These are phyloP conservation scores for Diprion similis DNA, from an alignment of 1,140 invertebrate species.

Conservation along the genomic window DNA sequence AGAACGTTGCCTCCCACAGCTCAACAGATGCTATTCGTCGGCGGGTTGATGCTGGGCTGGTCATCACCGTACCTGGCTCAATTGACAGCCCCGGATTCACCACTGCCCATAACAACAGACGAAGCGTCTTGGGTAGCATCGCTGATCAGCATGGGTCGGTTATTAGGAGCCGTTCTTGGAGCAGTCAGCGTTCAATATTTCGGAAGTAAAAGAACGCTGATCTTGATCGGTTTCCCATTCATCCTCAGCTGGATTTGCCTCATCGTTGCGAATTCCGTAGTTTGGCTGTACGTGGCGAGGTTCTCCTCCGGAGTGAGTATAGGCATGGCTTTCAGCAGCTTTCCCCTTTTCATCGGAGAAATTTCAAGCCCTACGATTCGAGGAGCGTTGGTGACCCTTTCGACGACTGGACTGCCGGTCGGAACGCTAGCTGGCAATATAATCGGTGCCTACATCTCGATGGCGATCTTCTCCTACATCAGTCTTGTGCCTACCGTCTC, in stretches of 20 bases:
- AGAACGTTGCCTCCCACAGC: background rate
- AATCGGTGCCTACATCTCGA: slow-evolving; percentile 69
- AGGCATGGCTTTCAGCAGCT: slow-evolving; percentile 69
- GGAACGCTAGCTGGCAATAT: slow-evolving; percentile 75
- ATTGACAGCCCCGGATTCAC: slow-evolving; percentile 53
- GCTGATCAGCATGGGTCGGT: slow-evolving; percentile 54
- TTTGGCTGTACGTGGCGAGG: slow-evolving; percentile 62
- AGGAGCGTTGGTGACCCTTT: slow-evolving; percentile 70
- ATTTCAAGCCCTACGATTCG: slow-evolving; percentile 69
- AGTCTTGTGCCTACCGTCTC: slow-evolving; percentile 64
- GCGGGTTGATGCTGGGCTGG: slow-evolving; percentile 42
- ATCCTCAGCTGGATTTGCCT: slow-evolving; percentile 70
- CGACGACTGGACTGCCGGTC: slow-evolving; percentile 52
- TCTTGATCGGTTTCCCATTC: slow-evolving; percentile 67
- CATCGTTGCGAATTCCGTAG: slow-evolving; percentile 59
- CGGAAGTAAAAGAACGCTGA: slow-evolving; percentile 16
- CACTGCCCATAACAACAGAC: slow-evolving; percentile 61
- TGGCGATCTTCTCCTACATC: slow-evolving; percentile 65
- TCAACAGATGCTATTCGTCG: background rate
- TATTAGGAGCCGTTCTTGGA: background rate
- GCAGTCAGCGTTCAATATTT: background rate
- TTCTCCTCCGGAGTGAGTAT: slow-evolving; percentile 68
- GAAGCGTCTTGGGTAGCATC: slow-evolving; percentile 69
- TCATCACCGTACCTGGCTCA: slow-evolving; percentile 61
- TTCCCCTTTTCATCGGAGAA: slow-evolving; percentile 72